Conservation (phyloP, 2,797 vertebrate species). For the Coendou prehensilis region DNA sequence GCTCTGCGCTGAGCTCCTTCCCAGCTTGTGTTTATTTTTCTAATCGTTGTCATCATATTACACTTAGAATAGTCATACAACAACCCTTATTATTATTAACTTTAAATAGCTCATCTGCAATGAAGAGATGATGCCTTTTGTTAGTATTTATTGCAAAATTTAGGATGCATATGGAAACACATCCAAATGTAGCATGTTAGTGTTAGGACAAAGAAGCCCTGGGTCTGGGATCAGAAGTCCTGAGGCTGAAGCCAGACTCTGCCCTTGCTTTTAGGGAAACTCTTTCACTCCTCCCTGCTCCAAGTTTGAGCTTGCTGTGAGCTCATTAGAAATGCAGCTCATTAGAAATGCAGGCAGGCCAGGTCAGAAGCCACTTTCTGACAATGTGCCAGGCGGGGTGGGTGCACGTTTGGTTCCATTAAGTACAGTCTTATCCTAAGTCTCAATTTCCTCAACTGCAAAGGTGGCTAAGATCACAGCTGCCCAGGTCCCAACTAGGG, state of each 20-base stretch:
- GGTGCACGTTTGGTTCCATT: rapidly evolving
- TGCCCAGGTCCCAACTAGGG: background rate
- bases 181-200: rapidly evolving
- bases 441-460: background rate
- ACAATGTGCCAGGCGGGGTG: rapidly evolving
- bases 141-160: background rate
- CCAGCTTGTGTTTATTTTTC: background rate
- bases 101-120: background rate
- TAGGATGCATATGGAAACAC: background rate
- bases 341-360: background rate
- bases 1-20: background rate
- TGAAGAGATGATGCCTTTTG: background rate
- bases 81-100: background rate
- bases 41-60: background rate
- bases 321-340: background rate
- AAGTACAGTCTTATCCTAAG: background rate
- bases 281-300: too few relatives aligned
- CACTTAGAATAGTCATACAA: background rate
- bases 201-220: rapidly evolving
- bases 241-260: background rate
- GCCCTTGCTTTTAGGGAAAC: rapidly evolving
- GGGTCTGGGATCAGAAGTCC: background rate
- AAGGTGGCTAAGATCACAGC: background rate
- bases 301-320: background rate
- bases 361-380: background rate